Conservation (phyloP, 1,140 invertebrate genomes). For the Drosophila bocqueti region DNA sequence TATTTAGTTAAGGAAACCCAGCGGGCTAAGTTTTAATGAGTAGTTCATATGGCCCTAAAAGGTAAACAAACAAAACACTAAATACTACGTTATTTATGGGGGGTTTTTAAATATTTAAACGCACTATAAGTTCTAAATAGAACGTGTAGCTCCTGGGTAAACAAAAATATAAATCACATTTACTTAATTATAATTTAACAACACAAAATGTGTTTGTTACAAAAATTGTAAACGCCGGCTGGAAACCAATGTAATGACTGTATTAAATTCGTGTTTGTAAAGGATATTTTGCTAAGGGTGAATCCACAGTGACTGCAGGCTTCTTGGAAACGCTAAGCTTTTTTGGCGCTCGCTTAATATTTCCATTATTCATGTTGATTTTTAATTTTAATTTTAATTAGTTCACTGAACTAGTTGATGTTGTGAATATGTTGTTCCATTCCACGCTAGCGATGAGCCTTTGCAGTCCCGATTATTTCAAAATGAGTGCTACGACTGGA, state of each 20-base stretch:
- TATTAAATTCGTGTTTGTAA: constrained; percentile 16
- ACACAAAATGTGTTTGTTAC: background rate
- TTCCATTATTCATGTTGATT: constrained; percentile 29
- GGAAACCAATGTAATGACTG: background rate
- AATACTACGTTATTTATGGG: background rate
- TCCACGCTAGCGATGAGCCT: background rate
- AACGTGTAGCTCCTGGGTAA: background rate
- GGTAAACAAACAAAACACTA: background rate
- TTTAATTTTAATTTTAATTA: constrained; percentile 8
- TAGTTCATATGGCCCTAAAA: background rate
- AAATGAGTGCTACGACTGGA: background rate
- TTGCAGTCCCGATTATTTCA: background rate
- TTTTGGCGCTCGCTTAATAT: constrained; percentile 21
- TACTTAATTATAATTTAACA: background rate
- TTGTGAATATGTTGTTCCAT: background rate
- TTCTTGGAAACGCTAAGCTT: constrained; percentile 29
- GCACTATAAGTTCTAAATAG: background rate
- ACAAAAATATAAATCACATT: too few relatives aligned
- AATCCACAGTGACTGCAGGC: constrained; percentile 48
- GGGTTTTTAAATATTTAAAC: too few relatives aligned
- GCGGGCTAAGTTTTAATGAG: background rate
- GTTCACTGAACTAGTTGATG: background rate
- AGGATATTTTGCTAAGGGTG: constrained; percentile 74
- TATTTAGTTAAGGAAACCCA: constrained; percentile 55
- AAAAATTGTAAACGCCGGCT: constrained; percentile 12